Conservation (phyloP, 2,888 invertebrate species). For the Drosophila robusta region DNA sequence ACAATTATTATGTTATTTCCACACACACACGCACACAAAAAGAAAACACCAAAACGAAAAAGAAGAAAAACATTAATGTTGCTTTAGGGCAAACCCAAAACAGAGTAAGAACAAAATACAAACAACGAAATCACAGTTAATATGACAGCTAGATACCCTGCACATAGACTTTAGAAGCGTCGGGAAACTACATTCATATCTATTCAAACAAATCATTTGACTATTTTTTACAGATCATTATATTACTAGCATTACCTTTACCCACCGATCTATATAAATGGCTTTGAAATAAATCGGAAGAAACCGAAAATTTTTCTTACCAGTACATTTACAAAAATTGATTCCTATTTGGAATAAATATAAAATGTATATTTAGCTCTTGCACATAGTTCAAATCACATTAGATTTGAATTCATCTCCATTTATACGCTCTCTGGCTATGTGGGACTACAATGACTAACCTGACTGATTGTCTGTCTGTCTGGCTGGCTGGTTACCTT, state of each 20-base stretch:
- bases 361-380: no score
- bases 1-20: constrained; percentile 49
- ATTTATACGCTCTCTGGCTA: constrained; percentile 21
- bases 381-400: constrained; percentile 8
- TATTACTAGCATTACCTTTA: no score
- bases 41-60: constrained; percentile 5
- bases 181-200: no score
- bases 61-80: constrained; percentile 14
- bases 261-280: no score
- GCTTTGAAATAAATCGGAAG: no score
- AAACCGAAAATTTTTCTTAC: no score
- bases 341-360: no score
- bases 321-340: no score
- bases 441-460: constrained; percentile 24
- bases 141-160: constrained; percentile 2
- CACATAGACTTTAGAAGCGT: background rate
- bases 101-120: constrained; percentile 1
- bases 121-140: background rate
- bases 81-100: constrained; percentile 24
- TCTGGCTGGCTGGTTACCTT: constrained; percentile 13
- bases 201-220: background rate
- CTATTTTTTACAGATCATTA: no score
- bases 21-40: constrained; percentile 2
- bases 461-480: background rate
- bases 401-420: background rate